Evolutionary conservation across 2,113 vertebrate genomes (phyloP).

Genomic region (Oreamnos americanus): DNA sequence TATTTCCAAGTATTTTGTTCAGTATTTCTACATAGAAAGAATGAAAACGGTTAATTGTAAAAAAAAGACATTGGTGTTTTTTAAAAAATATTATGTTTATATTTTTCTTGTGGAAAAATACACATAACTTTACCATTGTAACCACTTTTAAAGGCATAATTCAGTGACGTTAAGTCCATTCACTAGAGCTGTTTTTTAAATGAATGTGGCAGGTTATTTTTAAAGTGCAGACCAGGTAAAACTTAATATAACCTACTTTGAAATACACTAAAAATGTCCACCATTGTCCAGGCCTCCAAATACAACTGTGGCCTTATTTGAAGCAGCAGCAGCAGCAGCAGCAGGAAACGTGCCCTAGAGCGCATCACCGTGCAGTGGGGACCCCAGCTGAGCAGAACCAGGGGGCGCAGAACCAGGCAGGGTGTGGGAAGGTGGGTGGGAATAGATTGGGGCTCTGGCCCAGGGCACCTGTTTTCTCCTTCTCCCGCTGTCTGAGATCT

Average conservation of each 20-base stretch:
- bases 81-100: not conserved
- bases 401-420: not conserved
- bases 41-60: not conserved
- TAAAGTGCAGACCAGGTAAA: not conserved
- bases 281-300: not conserved
- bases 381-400: not conserved
- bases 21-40: not conserved
- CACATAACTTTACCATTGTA: not conserved
- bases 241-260: not conserved
- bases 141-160: not conserved
- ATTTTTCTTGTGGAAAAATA: not conserved
- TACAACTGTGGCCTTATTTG: not conserved
- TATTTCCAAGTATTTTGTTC: slow-evolving; percentile 33
- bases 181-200: not conserved
- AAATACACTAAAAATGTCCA: not conserved
- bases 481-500: not conserved
- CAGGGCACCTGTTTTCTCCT: not conserved
- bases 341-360: not conserved
- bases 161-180: not conserved
- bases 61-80: not conserved
- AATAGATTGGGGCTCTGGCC: not conserved
- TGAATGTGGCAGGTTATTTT: not conserved
- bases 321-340: not conserved
- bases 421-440: rapidly evolving
- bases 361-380: rapidly evolving